Conservation (phyloP, 2,888 invertebrate species). For the Ormia ochracea region DNA sequence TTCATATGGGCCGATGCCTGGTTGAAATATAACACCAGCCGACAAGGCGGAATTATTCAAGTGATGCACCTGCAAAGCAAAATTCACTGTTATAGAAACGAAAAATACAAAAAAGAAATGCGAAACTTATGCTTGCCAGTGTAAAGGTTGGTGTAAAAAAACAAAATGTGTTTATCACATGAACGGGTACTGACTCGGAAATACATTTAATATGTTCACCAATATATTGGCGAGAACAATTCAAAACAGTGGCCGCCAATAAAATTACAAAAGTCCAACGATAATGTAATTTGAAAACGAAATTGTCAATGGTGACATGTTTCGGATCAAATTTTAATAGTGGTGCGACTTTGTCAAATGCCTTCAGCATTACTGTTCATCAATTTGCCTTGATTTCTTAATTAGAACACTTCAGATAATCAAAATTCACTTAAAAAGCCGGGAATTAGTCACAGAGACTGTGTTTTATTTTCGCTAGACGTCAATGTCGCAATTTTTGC, state of each 20-base stretch:
- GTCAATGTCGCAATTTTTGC: no score
- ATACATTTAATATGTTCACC: constrained; percentile 97
- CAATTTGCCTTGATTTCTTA: background rate
- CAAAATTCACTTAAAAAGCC: no score
- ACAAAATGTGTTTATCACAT: constrained; percentile 91
- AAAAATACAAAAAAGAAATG: background rate
- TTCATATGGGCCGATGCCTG: constrained; percentile 86
- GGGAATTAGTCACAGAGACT: no score
- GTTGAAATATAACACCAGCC: constrained; percentile 83
- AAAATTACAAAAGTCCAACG: constrained; percentile 87
- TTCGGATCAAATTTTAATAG: constrained; percentile 80
- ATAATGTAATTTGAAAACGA: constrained; percentile 90
- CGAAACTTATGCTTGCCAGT: constrained; percentile 82
- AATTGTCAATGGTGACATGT: constrained; percentile 83
- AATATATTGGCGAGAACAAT: constrained; percentile 91
- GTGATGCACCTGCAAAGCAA: constrained; percentile 80
- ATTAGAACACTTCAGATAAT: constrained; percentile 23
- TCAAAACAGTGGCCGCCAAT: constrained; percentile 87
- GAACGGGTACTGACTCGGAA: constrained; percentile 80
- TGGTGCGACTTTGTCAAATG: constrained; percentile 81
- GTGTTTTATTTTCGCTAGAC: no score
- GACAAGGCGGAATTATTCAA: constrained; percentile 82
- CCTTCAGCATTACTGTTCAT: constrained; percentile 79
- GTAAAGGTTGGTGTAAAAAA: constrained; percentile 89
- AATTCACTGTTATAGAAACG: background rate